phyloP scores from a whole-genome alignment of 2,113 vertebrate species.

The Epinephelus moara region DNA sequence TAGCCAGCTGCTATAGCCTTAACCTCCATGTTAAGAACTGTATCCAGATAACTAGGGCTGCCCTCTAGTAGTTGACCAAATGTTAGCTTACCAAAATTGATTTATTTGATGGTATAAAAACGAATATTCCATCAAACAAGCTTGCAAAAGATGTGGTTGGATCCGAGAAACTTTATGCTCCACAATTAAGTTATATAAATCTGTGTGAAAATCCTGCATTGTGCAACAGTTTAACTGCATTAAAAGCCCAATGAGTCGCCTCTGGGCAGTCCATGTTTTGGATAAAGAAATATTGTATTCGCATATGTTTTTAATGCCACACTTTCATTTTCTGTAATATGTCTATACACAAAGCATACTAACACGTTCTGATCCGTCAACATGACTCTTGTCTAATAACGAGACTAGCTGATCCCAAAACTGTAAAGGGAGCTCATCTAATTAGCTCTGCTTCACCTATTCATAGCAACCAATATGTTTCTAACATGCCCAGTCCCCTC shows the following conservation, averaged over 20 bases:
- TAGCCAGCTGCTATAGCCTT: too few species aligned
- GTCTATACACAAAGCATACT: too few species aligned
- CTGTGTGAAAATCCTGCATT: background rate
- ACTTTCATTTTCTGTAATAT: background rate
- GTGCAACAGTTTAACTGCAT: background rate
- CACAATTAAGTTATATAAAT: background rate
- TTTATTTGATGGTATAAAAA: too few species aligned
- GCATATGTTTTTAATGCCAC: too few species aligned
- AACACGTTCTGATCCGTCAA: background rate
- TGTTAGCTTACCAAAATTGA: too few species aligned
- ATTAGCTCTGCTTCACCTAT: background rate
- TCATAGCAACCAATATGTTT: background rate
- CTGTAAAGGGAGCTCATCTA: background rate
- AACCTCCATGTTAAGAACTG: too few species aligned
- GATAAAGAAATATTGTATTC: background rate
- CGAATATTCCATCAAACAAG: too few species aligned
- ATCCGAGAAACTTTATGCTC: too few species aligned
- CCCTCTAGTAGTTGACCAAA: too few species aligned
- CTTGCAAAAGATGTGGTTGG: too few species aligned
- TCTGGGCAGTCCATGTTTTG: background rate
- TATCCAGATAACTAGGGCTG: too few species aligned
- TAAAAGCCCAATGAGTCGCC: background rate
- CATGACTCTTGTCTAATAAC: background rate
- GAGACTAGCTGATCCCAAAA: background rate
- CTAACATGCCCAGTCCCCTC: background rate